Percentiles rank a stretch among this genome's conserved stretches.
These are phyloP conservation scores for Dreissena polymorpha DNA, from an alignment of 1,140 invertebrate genomes.

Conservation along the genomic window DNA sequence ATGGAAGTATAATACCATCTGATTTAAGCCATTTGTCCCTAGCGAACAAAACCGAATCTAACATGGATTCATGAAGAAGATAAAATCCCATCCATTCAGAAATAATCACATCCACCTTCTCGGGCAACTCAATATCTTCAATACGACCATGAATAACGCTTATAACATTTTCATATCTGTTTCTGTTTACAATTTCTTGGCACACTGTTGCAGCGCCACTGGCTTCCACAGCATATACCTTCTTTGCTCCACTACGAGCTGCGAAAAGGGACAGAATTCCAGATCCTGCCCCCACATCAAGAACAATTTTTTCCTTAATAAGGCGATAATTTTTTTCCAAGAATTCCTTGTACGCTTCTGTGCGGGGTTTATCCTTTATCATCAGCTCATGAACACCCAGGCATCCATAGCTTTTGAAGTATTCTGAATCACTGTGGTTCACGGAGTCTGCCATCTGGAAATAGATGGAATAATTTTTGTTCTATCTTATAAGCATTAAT, in stretches of 20 bases:
- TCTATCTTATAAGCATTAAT: too few species aligned
- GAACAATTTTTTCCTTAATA: constrained; percentile 71
- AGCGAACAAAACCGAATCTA: constrained; percentile 78
- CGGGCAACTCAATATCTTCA: constrained; percentile 69
- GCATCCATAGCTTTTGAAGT: constrained; percentile 71
- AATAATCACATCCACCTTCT: constrained; percentile 78
- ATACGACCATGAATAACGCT: constrained; percentile 75
- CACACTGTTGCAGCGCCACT: constrained; percentile 68
- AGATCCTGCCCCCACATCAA: constrained; percentile 76
- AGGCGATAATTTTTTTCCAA: constrained; percentile 66
- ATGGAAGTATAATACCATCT: constrained; percentile 73
- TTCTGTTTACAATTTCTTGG: constrained; percentile 69
- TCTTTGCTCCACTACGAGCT: constrained; percentile 83
- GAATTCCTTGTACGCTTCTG: constrained; percentile 70
- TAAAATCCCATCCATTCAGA: constrained; percentile 81
- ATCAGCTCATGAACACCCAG: constrained; percentile 73
- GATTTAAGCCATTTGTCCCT: constrained; percentile 74
- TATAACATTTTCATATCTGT: constrained; percentile 74
- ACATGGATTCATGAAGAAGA: constrained; percentile 79
- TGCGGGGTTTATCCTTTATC: constrained; percentile 73
- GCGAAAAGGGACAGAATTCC: constrained; percentile 79
- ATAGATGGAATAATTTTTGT: neutral
- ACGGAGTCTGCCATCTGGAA: neutral
- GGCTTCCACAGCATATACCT: constrained; percentile 78
- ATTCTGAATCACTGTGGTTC: constrained; percentile 35